Conservation (phyloP, 2,113 vertebrate species). For the Struthio camelus region DNA sequence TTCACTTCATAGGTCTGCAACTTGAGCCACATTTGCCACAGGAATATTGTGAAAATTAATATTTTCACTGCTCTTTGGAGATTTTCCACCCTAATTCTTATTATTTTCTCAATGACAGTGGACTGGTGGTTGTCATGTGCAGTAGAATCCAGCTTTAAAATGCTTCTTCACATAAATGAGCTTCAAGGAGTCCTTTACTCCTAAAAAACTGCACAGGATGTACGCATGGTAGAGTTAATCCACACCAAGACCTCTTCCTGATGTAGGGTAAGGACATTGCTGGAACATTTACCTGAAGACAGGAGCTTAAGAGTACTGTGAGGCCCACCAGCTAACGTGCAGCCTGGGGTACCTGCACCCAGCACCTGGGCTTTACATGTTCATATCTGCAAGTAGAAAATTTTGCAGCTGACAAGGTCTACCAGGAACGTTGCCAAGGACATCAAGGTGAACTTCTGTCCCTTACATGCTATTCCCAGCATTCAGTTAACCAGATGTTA, state of each 20-base stretch:
- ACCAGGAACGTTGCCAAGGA: background rate
- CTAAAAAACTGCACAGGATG: background rate
- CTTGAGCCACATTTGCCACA: background rate
- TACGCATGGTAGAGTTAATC: background rate
- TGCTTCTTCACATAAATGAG: background rate
- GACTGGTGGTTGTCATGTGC: background rate
- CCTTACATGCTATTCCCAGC: background rate
- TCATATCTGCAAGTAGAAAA: background rate
- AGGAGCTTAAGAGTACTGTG: background rate
- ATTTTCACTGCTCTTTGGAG: background rate
- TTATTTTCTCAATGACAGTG: background rate
- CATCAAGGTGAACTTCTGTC: background rate
- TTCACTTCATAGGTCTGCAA: background rate
- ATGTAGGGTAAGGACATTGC: background rate
- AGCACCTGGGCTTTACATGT: background rate
- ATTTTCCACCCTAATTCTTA: background rate
- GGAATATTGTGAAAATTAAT: background rate
- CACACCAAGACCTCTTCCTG: background rate
- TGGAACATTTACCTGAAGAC: background rate
- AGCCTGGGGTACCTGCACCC: rapidly evolving
- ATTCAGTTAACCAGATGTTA: background rate
- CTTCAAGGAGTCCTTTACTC: background rate
- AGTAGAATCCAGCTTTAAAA: background rate
- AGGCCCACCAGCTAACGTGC: rapidly evolving
- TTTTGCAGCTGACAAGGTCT: background rate